phyloP scores from a whole-genome alignment of 1,140 invertebrate genomes.

The Caenorhabditis inopinata region DNA sequence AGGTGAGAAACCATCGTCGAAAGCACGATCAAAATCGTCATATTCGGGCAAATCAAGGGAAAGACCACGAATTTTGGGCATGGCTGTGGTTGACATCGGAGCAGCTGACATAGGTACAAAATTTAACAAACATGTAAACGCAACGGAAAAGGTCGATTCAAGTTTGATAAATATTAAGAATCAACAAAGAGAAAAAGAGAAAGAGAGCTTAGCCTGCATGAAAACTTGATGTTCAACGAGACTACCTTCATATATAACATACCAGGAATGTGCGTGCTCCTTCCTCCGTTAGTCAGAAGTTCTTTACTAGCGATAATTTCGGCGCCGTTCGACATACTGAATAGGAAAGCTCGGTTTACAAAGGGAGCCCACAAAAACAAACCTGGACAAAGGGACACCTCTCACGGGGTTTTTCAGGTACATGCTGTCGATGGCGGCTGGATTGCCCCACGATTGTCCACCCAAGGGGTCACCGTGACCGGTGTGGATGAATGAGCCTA shows the following conservation, averaged over 20 bases:
- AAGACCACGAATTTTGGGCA: not conserved
- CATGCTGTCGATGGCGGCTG: slow-evolving; percentile 48
- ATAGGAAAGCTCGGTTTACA: not conserved
- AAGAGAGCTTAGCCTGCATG: no score
- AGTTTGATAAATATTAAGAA: not conserved
- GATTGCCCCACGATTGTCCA: slow-evolving; percentile 46
- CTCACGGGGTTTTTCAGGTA: slow-evolving; percentile 51
- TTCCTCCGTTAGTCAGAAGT: not conserved
- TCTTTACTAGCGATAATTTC: slow-evolving; percentile 22
- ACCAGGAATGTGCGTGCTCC: slow-evolving; percentile 11
- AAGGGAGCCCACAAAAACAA: not conserved
- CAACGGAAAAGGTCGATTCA: not conserved
- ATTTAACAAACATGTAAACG: slow-evolving; percentile 10
- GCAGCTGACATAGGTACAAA: slow-evolving; percentile 12
- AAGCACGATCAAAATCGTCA: not conserved
- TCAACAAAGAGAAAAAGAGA: no score
- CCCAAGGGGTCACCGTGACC: slow-evolving; percentile 49
- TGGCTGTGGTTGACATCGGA: not conserved
- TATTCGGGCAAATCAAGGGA: slow-evolving; percentile 26
- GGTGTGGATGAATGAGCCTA: slow-evolving; percentile 53
- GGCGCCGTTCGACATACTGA: slow-evolving; percentile 19
- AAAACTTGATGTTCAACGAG: no score
- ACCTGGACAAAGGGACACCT: slow-evolving; percentile 26
- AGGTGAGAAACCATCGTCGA: slow-evolving; percentile 5
- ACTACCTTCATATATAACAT: no score